Conservation (phyloP, 2,797 vertebrate species). For the Myripristis jacobus region DNA sequence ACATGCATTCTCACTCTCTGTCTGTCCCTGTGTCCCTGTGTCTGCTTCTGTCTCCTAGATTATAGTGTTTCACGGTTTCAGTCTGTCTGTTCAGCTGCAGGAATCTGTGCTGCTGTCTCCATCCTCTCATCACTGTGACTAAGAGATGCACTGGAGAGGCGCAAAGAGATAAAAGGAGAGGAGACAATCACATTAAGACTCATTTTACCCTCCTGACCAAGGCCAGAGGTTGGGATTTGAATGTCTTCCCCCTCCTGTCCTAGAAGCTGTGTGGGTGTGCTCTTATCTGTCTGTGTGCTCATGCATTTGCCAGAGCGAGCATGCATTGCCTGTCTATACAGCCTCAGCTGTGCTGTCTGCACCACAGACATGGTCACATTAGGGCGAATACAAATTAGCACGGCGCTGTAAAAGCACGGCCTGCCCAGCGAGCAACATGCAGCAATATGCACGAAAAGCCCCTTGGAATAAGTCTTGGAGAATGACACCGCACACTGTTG, state of each 20-base stretch:
- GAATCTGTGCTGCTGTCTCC: slow-evolving; percentile 58
- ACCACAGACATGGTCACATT: slow-evolving; percentile 7
- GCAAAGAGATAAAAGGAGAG: slow-evolving; percentile 57
- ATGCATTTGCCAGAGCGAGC: slow-evolving; percentile 43
- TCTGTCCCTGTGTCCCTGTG: not conserved
- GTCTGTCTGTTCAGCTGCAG: slow-evolving; percentile 40
- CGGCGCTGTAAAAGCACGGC: slow-evolving; percentile 22
- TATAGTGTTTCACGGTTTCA: slow-evolving; percentile 13
- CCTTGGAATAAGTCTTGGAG: slow-evolving; percentile 36
- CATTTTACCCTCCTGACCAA: slow-evolving; percentile 59
- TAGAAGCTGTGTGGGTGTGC: slow-evolving; percentile 25
- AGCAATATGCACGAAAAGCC: slow-evolving; percentile 26
- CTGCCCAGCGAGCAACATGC: slow-evolving; percentile 18
- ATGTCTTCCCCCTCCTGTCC: slow-evolving; percentile 29
- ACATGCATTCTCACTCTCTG: slow-evolving; percentile 7
- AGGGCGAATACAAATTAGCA: slow-evolving; percentile 51
- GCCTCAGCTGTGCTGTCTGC: slow-evolving; percentile 14
- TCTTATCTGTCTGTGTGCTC: slow-evolving; percentile 14
- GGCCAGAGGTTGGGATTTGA: slow-evolving; percentile 71
- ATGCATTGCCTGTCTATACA: not conserved
- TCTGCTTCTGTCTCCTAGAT: slow-evolving; percentile 3
- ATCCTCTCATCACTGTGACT: slow-evolving; percentile 48
- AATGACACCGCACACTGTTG: slow-evolving; percentile 43
- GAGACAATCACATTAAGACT: slow-evolving; percentile 72
- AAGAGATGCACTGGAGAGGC: slow-evolving; percentile 59